Percentiles rank a stretch among this genome's conserved stretches.
These are phyloP conservation scores for Aramus guarauna DNA, from an alignment of 2,113 vertebrate species.

Conservation along the genomic window DNA sequence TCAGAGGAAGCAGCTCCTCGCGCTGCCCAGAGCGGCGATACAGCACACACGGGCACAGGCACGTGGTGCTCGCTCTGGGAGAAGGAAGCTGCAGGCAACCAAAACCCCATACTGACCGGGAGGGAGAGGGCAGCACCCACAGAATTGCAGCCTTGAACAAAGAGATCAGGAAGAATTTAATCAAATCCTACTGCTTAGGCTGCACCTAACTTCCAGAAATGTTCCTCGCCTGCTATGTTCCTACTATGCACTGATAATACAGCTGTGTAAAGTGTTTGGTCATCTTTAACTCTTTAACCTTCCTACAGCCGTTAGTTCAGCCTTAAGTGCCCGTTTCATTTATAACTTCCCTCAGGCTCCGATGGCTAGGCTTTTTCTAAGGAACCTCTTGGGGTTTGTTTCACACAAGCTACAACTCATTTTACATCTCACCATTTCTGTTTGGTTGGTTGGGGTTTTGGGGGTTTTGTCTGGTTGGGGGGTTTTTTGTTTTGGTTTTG, in stretches of 20 bases:
- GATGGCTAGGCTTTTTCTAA: background rate
- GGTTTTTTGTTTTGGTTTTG: too few relatives aligned
- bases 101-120: background rate
- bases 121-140: background rate
- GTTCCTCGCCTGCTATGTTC: background rate
- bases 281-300: background rate
- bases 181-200: background rate
- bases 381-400: background rate
- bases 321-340: background rate
- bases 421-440: background rate
- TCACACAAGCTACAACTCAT: background rate
- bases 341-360: background rate
- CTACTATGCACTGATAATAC: background rate
- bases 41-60: too few relatives aligned
- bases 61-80: rapidly evolving
- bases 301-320: background rate
- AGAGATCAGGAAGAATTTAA: background rate
- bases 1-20: background rate
- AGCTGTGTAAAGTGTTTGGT: background rate
- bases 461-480: too few relatives aligned
- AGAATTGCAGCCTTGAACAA: background rate
- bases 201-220: background rate
- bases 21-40: rapidly evolving
- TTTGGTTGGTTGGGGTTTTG: too few relatives aligned
- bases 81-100: background rate